A percentile compares a stretch with the other conserved stretches of the same genome.
phyloP scores from a whole-genome alignment of 1,140 invertebrate species.

The Tetranychus cinnabarinus region DNA sequence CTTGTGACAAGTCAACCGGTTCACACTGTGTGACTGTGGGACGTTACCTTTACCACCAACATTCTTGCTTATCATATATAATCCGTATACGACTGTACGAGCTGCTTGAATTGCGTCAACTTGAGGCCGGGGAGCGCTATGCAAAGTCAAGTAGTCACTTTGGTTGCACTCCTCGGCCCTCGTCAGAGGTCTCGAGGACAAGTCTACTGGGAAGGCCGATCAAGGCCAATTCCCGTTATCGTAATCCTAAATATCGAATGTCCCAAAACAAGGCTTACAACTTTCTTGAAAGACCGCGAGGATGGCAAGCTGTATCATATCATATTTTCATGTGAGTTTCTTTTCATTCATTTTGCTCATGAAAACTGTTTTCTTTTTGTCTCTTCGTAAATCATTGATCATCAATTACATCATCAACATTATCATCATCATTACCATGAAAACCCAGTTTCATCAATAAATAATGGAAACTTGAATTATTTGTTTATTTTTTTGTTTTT shows the following conservation, averaged over 20 bases:
- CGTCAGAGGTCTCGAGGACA: slow-evolving; percentile 32
- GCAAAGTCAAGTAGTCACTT: slow-evolving; percentile 4
- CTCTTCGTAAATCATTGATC: no score
- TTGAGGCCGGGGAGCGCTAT: slow-evolving; percentile 13
- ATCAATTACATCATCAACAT: no score
- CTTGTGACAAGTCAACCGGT: no score
- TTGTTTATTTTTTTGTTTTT: no score
- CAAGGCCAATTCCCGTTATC: slow-evolving; percentile 46
- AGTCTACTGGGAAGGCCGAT: slow-evolving; percentile 70
- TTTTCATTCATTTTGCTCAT: not conserved
- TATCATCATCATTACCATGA: no score
- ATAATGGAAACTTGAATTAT: no score
- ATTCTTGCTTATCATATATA: no score
- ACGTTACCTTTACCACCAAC: no score
- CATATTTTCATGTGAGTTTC: slow-evolving; percentile 71
- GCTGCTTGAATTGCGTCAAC: slow-evolving; percentile 7
- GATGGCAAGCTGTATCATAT: slow-evolving; percentile 56
- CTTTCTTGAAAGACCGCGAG: slow-evolving; percentile 72
- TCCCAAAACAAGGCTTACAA: slow-evolving; percentile 74
- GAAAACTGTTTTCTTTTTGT: not conserved
- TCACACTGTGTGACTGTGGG: no score
- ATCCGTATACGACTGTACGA: no score
- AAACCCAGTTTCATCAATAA: no score
- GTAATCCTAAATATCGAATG: slow-evolving; percentile 41
- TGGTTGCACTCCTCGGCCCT: slow-evolving; percentile 8